Evolutionary conservation across 2,888 invertebrate species (phyloP), one percentile per base, ranked within the genome.

Genomic region (Ophonus ardosiacus): DNA sequence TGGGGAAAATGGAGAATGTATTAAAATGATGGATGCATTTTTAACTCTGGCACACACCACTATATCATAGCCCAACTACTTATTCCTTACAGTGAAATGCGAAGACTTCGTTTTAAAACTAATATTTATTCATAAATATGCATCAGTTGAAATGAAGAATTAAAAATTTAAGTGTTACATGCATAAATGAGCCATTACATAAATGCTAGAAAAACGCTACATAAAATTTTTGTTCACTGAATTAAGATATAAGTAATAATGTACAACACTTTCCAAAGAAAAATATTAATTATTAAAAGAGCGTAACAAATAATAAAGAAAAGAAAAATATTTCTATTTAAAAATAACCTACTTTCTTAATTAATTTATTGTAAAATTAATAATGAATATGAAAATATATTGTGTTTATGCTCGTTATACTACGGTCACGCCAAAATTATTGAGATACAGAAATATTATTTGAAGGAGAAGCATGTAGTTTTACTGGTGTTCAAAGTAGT

Each of bases 1-100:
- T 10, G 2, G 63, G 21, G 31, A 31, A n/a, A 74, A 74, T 74
- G 7, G 43, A 43, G 71, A 18, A 74, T 74, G 68, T 40, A 43
- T 74, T 74, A 68, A 31, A 38, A 8, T 68, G 68, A 68, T 68
- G 68, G 40, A 68, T 68, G 68, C 15, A 68, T 31, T 68, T 31
- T 68, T 63, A 63, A 63, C 21, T 63, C 21, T 0, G 21, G 0
- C 13, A 63, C 18, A 21, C 4, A 21, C 18, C 18, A 31, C 31
- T 63, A 21, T 63, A 63, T 63, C 24, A 63, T 63, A 18, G 13
- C 63, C 4, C 31, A 21, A 63, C 18, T 63, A 21, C 24, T 63
- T 63, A 21, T 17, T 18, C 24, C 24, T 63, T 63, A 7, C 15
- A 18, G 18, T 13, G 43, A 31, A 31, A 6, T 31, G 31, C 3